Evolutionary conservation across 2,113 vertebrate genomes (phyloP), one percentile per base, ranked within the genome.

Genomic region (Sialia sialis): DNA sequence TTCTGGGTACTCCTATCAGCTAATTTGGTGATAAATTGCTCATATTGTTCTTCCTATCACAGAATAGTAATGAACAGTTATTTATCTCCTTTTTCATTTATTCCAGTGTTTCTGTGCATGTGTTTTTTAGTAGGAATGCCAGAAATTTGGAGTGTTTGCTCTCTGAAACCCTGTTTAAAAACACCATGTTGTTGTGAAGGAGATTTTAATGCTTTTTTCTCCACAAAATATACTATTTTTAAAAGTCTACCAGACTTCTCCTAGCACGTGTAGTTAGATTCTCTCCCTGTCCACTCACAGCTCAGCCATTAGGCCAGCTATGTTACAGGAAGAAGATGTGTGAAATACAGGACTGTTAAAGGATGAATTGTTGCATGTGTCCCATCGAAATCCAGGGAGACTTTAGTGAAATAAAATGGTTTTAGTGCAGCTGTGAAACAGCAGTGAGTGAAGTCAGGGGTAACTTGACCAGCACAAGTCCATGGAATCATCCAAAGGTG

Each of bases 1-100:
- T 90, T 32, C 77, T 76, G 69, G 77, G 34, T 84, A 79, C 26
- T 87, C 41, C n/a, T 54, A 49, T 20, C 38, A 84, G 74, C 23
- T 94, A 87, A 89, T 84, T 91, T 82, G 66, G 20, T 76, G 54
- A 84, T 91, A 58, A 89, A 89, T 82, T 93, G 19, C 32, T 84
- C 16, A 48, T 72, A 68, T 68, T 81, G 36, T 72, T 94, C 60
- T 44, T 74, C 10, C 9, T 82, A 10, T 85, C 27, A 64, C 12
- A 36, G 19, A 87, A 44, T 49, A 82, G 34, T 75, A 56, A 27
- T 44, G 36, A 75, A 48, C 14, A 62, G 13, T 60, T 78, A 34
- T 84, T 89, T 90, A 11, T 88, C 20, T 52, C 49, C 15, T 87
- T 80, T 90, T 68, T 23, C 2, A 16, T 70, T 80, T 90, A 44